A percentile compares a stretch with the other conserved stretches of the same genome.
These are phyloP conservation scores for Betta splendens DNA, from an alignment of 2,797 vertebrate genomes.

Conservation along the genomic window DNA sequence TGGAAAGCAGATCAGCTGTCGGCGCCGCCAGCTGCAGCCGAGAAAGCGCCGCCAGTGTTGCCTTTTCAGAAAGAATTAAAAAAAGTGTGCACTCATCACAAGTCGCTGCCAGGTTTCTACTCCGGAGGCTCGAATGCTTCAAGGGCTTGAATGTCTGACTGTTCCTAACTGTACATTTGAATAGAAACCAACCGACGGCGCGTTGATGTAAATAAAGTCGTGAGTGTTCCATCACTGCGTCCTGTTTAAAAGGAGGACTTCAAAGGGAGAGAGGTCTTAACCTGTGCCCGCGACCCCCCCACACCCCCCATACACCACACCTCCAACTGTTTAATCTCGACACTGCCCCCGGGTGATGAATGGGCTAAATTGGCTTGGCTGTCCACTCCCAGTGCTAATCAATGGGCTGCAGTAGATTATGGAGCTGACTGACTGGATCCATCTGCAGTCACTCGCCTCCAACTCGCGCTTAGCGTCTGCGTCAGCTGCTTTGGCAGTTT, in stretches of 20 bases:
- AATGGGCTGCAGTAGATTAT: slow-evolving; percentile 65
- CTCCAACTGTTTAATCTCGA: slow-evolving; percentile 47
- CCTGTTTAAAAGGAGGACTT: slow-evolving; percentile 50
- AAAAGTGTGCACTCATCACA: slow-evolving; percentile 36
- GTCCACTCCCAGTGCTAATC: slow-evolving; percentile 61
- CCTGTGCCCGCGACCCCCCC: slow-evolving; percentile 36
- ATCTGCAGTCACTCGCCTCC: slow-evolving; percentile 57
- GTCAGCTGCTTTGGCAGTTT: slow-evolving; percentile 64
- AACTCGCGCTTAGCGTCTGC: slow-evolving; percentile 35
- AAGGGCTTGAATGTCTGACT: slow-evolving; percentile 24
- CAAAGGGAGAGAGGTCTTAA: slow-evolving; percentile 50
- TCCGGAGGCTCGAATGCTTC: slow-evolving; percentile 22
- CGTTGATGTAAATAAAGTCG: slow-evolving; percentile 42
- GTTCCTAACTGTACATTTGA: slow-evolving; percentile 13
- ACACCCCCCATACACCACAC: too few species aligned
- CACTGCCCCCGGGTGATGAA: slow-evolving; percentile 61
- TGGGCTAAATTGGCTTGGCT: slow-evolving; percentile 51
- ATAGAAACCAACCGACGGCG: slow-evolving; percentile 15
- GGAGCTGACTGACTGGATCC: slow-evolving; percentile 49
- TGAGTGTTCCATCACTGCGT: slow-evolving; percentile 18
- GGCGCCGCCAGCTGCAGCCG: slow-evolving; percentile 17
- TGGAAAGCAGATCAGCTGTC: slow-evolving; percentile 38
- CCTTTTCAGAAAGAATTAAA: slow-evolving; percentile 31
- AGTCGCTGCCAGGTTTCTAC: slow-evolving; percentile 31
- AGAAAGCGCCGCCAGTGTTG: slow-evolving; percentile 33